These are phyloP conservation scores for Cheilosia scutellata DNA, from an alignment of 2,888 invertebrate species.

Conservation along the genomic window DNA sequence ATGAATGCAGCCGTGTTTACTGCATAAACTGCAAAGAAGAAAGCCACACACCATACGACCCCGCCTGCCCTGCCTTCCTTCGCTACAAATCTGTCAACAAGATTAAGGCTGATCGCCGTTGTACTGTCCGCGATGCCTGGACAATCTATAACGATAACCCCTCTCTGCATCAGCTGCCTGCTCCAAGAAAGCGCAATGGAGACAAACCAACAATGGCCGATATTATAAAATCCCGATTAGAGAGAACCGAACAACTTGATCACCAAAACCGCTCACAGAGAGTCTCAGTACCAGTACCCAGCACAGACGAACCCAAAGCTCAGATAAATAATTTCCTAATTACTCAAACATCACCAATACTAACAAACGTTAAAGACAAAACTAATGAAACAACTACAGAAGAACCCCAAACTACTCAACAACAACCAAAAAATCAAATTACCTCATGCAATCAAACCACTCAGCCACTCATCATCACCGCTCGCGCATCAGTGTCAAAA, in stretches of 20 bases:
- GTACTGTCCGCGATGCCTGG: background rate
- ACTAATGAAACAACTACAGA: no score
- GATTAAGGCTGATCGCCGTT: slow-evolving; percentile 19
- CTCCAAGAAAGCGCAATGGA: background rate
- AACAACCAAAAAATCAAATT: no score
- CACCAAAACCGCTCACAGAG: no score
- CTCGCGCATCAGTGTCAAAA: no score
- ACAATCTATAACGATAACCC: slow-evolving; percentile 30
- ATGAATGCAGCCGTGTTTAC: slow-evolving; percentile 7
- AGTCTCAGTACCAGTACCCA: no score
- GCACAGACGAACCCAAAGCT: no score
- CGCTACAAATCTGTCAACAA: slow-evolving; percentile 38
- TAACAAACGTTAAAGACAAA: no score
- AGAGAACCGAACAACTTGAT: background rate
- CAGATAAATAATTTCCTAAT: no score
- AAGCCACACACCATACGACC: slow-evolving; percentile 11
- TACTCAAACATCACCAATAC: no score
- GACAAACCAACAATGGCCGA: background rate
- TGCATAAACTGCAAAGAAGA: slow-evolving; percentile 44
- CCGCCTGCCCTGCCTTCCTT: slow-evolving; percentile 11
- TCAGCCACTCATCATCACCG: no score
- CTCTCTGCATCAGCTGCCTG: slow-evolving; percentile 9
- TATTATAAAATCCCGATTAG: slow-evolving; percentile 19
- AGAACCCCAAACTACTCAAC: no score
- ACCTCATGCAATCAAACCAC: no score